Conservation (phyloP, 1,140 invertebrate genomes). For the Platorchestia sp. region DNA sequence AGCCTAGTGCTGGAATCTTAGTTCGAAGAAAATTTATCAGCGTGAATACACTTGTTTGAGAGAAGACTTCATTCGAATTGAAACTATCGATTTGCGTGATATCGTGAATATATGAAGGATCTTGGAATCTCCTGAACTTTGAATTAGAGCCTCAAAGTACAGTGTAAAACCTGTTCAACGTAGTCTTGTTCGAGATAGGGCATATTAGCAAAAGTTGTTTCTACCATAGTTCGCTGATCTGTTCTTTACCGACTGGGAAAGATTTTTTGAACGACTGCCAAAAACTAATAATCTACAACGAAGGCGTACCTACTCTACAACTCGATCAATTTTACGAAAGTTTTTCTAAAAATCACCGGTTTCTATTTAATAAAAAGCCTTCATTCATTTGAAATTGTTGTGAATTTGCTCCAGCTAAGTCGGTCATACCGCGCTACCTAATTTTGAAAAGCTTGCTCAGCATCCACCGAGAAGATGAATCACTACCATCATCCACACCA, state of each 20-base stretch:
- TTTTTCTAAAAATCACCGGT: neutral
- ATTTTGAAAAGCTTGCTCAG: neutral
- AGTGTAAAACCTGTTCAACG: neutral
- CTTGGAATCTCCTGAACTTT: neutral
- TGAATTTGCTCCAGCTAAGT: neutral
- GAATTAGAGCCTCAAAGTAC: neutral
- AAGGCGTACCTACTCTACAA: neutral
- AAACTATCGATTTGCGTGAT: neutral
- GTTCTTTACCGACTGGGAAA: neutral
- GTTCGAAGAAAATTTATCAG: neutral
- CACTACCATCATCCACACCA: slow-evolving; percentile 50
- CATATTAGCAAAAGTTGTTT: too few species aligned
- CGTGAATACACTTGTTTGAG: neutral
- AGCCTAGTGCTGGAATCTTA: neutral
- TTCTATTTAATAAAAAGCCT: neutral
- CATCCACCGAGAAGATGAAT: slow-evolving; percentile 17
- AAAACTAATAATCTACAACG: neutral
- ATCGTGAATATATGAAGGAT: neutral
- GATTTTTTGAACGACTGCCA: neutral
- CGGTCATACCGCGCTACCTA: neutral
- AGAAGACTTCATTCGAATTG: neutral
- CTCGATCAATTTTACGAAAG: neutral
- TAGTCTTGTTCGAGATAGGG: neutral
- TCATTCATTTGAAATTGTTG: neutral
- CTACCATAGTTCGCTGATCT: neutral